Conservation (phyloP, 2,797 vertebrate genomes). For the Darevskia mixta region DNA sequence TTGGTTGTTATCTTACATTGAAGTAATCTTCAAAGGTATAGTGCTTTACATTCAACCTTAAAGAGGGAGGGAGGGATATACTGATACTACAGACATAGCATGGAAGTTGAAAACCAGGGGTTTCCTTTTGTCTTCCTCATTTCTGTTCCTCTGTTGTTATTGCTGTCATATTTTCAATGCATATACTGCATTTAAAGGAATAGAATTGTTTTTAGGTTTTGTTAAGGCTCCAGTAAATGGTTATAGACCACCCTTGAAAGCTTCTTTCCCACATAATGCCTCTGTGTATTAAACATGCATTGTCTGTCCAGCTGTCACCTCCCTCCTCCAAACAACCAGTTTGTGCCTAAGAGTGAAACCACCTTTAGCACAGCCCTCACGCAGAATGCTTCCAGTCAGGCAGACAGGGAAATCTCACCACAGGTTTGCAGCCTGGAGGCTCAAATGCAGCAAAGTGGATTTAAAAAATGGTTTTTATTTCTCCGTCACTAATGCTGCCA, state of each 20-base stretch:
- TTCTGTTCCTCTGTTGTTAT: background rate
- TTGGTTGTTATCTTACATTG: rapidly evolving
- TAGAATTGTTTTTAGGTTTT: background rate
- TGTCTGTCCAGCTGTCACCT: constrained; percentile 18
- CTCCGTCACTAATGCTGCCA: constrained; percentile 54
- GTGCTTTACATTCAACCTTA: background rate
- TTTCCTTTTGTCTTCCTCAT: background rate
- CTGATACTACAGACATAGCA: background rate
- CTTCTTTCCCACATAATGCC: background rate
- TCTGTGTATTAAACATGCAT: background rate
- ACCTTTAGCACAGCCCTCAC: constrained; percentile 29
- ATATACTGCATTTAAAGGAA: background rate
- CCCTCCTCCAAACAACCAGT: constrained; percentile 13
- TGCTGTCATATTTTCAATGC: background rate
- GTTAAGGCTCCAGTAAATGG: background rate
- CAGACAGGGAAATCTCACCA: constrained; percentile 16
- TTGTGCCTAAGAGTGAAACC: background rate
- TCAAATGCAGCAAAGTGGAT: constrained; percentile 59
- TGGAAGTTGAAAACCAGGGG: background rate
- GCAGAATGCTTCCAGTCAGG: constrained; percentile 36
- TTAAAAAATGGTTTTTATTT: constrained; percentile 59
- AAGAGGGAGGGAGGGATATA: background rate
- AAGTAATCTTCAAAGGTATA: background rate
- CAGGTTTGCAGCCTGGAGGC: constrained; percentile 24
- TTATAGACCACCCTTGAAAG: background rate